Conservation (phyloP, 2,113 vertebrate genomes). For the Nyctibius bracteatus region DNA sequence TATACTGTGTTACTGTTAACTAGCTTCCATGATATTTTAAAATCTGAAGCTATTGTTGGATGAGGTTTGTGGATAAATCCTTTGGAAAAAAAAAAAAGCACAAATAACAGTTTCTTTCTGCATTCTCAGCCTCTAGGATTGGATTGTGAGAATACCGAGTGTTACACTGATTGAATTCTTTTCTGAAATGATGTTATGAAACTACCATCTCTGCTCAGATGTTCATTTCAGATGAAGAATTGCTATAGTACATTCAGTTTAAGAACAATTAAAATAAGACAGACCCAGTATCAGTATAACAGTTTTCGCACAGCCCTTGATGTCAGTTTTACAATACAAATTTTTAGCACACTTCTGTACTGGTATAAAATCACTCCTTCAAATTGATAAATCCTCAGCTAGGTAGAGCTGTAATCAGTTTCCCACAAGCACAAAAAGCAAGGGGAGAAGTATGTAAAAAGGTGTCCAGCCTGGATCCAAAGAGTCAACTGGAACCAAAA, state of each 20-base stretch:
- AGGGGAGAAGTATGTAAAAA: neutral
- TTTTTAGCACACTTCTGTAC: neutral
- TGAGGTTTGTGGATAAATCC: neutral
- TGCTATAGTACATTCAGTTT: neutral
- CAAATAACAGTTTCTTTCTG: neutral
- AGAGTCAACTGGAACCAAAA: neutral
- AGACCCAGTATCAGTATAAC: neutral
- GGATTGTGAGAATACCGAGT: neutral
- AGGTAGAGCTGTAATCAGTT: neutral
- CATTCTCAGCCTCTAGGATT: neutral
- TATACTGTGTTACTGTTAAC: neutral
- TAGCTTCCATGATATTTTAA: neutral
- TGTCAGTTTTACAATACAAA: neutral
- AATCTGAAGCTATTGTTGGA: neutral
- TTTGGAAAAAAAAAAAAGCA: neutral
- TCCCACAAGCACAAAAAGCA: neutral
- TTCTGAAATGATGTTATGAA: neutral
- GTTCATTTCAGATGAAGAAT: neutral
- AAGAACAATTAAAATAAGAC: neutral
- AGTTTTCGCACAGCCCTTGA: neutral
- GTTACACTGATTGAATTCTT: neutral
- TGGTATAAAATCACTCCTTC: neutral
- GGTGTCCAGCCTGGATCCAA: neutral
- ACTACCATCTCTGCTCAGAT: neutral
- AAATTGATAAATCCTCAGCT: neutral